Evolutionary conservation across 2,888 invertebrate species (phyloP).

Genomic region (Pediacus dermestoides): DNA sequence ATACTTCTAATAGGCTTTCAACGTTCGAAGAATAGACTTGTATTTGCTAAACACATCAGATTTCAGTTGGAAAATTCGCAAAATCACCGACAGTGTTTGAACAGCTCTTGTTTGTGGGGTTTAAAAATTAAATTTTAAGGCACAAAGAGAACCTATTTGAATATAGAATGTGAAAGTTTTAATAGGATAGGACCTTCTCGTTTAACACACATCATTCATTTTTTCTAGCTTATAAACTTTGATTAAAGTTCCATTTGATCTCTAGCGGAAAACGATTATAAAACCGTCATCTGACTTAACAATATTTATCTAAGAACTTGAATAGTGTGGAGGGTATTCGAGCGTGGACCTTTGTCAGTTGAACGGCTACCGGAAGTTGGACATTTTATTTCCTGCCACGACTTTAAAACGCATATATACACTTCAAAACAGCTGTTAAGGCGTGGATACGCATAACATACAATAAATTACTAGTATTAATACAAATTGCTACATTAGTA

Average conservation of each 20-base stretch:
- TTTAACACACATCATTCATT: too few species aligned
- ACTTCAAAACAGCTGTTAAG: conserved; percentile 6
- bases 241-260: conserved; percentile 6
- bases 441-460: conserved; percentile 6
- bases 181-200: too few species aligned
- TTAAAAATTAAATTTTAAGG: too few species aligned
- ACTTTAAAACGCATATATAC: conserved; percentile 5
- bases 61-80: too few species aligned
- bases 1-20: too few species aligned
- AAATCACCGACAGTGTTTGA: too few species aligned
- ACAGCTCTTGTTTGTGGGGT: too few species aligned
- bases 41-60: too few species aligned
- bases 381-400: conserved; percentile 6
- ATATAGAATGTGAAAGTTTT: too few species aligned
- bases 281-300: conserved; percentile 13
- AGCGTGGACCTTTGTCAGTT: conserved; percentile 18
- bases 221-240: too few species aligned
- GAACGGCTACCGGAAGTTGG: conserved; percentile 7
- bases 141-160: too few species aligned
- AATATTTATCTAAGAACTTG: conserved; percentile 17
- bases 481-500: conserved; percentile 1
- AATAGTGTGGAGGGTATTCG: conserved; percentile 14
- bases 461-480: conserved; percentile 7
- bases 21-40: too few species aligned
- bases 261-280: conserved; percentile 16